These are phyloP conservation scores for Copidosoma floridanum DNA, from an alignment of 1,140 invertebrate species.

Conservation along the genomic window DNA sequence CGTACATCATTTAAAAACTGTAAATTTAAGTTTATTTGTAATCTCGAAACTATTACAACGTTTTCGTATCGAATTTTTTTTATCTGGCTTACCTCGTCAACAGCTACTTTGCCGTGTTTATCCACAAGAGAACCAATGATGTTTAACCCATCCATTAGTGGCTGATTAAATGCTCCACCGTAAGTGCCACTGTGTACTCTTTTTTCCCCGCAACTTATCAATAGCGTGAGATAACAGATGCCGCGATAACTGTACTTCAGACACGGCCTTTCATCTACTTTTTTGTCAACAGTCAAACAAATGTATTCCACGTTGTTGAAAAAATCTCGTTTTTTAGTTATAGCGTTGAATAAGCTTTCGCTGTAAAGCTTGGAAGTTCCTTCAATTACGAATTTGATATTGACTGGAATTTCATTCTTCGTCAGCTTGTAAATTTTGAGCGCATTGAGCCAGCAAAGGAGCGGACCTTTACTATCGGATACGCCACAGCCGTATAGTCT, in stretches of 20 bases:
- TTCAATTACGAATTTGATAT: conserved; percentile 67
- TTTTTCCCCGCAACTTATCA: conserved; percentile 46
- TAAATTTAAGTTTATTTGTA: conserved; percentile 8
- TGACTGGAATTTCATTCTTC: conserved; percentile 61
- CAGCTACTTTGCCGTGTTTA: conserved; percentile 26
- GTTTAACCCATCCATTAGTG: conserved; percentile 28
- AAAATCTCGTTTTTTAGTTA: conserved; percentile 51
- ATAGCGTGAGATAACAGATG: conserved; percentile 62
- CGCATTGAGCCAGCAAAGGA: conserved; percentile 40
- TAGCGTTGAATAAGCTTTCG: conserved; percentile 59
- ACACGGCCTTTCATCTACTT: conserved; percentile 66
- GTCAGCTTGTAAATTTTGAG: conserved; percentile 56
- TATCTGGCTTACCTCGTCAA: conserved; percentile 20
- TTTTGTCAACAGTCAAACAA: conserved; percentile 68
- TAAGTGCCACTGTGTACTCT: conserved; percentile 29
- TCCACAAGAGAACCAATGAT: conserved; percentile 22
- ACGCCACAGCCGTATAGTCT: conserved; percentile 31
- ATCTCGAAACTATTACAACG: background rate
- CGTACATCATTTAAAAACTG: conserved; percentile 42
- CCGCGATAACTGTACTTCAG: conserved; percentile 67
- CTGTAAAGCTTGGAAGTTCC: conserved; percentile 67
- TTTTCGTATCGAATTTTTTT: background rate
- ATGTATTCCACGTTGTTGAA: conserved; percentile 61
- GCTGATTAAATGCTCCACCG: conserved; percentile 35
- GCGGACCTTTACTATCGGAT: conserved; percentile 36